Evolutionary conservation across 2,888 invertebrate species (phyloP).

Genomic region (Aproaerema taeniolella): DNA sequence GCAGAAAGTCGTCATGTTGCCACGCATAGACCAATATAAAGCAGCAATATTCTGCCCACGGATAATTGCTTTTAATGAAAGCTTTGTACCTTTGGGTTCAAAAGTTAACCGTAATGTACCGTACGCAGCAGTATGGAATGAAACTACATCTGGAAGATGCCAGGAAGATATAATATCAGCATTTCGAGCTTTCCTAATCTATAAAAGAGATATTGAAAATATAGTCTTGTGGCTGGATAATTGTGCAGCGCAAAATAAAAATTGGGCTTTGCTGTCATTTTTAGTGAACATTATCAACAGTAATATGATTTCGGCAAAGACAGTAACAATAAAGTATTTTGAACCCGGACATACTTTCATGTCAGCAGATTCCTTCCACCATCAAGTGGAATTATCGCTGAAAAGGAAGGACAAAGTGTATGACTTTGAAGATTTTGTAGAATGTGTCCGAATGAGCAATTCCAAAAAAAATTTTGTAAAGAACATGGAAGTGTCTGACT

Average conservation of each 20-base stretch:
- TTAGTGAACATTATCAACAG: conserved; percentile 13
- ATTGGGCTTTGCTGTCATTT: conserved; percentile 11
- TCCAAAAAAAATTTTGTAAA: neutral
- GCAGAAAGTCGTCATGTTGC: conserved; percentile 24
- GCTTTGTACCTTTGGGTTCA: conserved; percentile 16
- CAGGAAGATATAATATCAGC: conserved; percentile 16
- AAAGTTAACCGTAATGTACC: neutral
- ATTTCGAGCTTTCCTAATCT: conserved; percentile 13
- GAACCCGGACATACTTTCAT: conserved; percentile 16
- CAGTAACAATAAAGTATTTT: conserved; percentile 11
- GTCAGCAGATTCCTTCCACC: conserved; percentile 12
- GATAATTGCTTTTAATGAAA: conserved; percentile 22
- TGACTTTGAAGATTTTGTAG: conserved; percentile 7
- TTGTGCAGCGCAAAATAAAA: conserved; percentile 15
- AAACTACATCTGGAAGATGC: conserved; percentile 13
- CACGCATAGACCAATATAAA: conserved; percentile 21
- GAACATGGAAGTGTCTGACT: conserved; percentile 5
- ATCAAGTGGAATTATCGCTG: conserved; percentile 3
- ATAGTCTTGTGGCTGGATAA: conserved; percentile 12
- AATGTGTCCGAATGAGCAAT: neutral
- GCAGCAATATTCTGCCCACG: conserved; percentile 19
- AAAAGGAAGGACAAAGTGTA: conserved; percentile 1
- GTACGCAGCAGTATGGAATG: conserved; percentile 18
- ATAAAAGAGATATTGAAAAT: conserved; percentile 12
- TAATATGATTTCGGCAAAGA: conserved; percentile 2